These are phyloP conservation scores for Corythaixoides concolor DNA, from an alignment of 2,113 vertebrate species.

Conservation along the genomic window DNA sequence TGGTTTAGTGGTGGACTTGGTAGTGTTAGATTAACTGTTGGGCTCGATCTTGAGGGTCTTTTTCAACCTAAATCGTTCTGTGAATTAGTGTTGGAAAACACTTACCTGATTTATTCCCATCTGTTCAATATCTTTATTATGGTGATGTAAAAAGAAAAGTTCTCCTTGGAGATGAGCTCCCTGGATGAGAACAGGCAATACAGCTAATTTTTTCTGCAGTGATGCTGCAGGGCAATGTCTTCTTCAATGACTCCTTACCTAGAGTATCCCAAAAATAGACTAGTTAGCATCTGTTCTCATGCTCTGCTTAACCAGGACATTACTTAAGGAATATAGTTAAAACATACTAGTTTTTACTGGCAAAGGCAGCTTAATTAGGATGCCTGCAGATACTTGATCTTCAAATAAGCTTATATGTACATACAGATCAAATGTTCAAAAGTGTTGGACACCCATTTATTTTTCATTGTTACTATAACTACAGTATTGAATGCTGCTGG, in stretches of 20 bases:
- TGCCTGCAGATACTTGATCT: background rate
- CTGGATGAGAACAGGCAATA: background rate
- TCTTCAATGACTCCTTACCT: background rate
- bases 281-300: background rate
- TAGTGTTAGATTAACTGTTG: background rate
- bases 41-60: background rate
- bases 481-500: background rate
- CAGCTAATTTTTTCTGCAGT: background rate
- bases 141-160: background rate
- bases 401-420: background rate
- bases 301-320: background rate
- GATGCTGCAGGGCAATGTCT: background rate
- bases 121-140: background rate
- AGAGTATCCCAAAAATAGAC: background rate
- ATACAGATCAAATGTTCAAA: background rate
- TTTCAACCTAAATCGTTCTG: background rate
- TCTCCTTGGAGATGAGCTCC: background rate
- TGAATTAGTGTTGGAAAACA: background rate
- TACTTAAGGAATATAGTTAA: slow-evolving; percentile 8
- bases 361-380: background rate
- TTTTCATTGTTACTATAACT: background rate
- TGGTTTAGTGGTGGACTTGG: background rate
- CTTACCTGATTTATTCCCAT: background rate
- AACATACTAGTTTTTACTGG: background rate
- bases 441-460: background rate